A percentile compares a stretch with the other conserved stretches of the same genome.
These are phyloP conservation scores for Zaprionus tsacasi DNA, from an alignment of 1,140 invertebrate genomes.

Conservation along the genomic window DNA sequence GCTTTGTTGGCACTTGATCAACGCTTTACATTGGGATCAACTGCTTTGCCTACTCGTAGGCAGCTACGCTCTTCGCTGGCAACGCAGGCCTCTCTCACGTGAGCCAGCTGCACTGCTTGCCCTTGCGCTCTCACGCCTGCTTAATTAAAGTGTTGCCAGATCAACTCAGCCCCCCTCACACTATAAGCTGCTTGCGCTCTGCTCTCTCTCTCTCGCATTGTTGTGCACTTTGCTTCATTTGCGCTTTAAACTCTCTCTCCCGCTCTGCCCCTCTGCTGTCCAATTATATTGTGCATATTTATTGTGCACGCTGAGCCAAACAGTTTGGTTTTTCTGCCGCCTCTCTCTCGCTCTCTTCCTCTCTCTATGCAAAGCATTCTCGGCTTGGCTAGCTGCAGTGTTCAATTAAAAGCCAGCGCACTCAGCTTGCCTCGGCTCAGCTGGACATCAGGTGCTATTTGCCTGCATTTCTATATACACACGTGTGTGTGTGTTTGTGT, in stretches of 20 bases:
- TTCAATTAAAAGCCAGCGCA: constrained; percentile 69
- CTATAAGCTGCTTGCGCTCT: not conserved
- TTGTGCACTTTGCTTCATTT: not conserved
- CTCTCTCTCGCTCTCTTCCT: not conserved
- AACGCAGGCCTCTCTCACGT: no score
- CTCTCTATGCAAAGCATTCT: not conserved
- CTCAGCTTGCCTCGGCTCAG: constrained; percentile 24
- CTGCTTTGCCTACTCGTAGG: no score
- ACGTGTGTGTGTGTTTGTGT: constrained; percentile 10
- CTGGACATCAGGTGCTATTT: constrained; percentile 67
- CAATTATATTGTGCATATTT: constrained; percentile 69
- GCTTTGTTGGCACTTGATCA: not conserved
- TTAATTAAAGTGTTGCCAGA: not conserved
- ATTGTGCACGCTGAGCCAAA: constrained; percentile 52
- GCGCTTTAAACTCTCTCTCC: constrained; percentile 2
- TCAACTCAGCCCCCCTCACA: not conserved
- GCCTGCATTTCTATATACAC: constrained; percentile 30
- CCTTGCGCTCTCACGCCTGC: not conserved
- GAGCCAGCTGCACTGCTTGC: not conserved
- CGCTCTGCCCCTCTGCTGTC: constrained; percentile 23
- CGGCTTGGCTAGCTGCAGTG: constrained; percentile 25
- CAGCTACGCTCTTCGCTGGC: no score
- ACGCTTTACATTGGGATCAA: not conserved
- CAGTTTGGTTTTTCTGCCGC: constrained; percentile 3
- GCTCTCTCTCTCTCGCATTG: not conserved